phyloP scores from a whole-genome alignment of 2,888 invertebrate genomes.

The Patella caerulea region DNA sequence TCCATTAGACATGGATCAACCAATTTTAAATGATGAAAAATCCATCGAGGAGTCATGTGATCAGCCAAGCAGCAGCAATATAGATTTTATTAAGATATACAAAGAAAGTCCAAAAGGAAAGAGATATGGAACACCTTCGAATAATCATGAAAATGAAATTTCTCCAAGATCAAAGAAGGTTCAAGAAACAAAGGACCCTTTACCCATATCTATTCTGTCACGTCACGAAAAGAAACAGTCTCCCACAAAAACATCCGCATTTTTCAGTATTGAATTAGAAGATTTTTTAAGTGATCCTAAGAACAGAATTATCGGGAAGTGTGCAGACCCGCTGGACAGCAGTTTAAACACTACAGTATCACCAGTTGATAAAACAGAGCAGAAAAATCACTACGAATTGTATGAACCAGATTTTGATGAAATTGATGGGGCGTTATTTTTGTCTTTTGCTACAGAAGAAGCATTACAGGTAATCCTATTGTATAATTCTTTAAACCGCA shows the following conservation, averaged over 20 bases:
- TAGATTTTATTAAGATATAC: too few relatives aligned
- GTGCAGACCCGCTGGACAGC: background rate
- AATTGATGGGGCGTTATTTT: conserved; percentile 59
- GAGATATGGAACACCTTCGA: too few relatives aligned
- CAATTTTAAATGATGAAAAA: too few relatives aligned
- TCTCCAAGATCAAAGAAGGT: conserved; percentile 11
- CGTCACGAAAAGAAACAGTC: conserved; percentile 37
- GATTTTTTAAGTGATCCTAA: conserved; percentile 40
- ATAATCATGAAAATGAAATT: background rate
- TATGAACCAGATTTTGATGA: conserved; percentile 63
- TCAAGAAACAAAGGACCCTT: conserved; percentile 45
- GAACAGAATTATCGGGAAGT: conserved; percentile 1
- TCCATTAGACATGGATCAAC: too few relatives aligned
- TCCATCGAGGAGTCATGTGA: too few relatives aligned
- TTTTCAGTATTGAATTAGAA: conserved; percentile 52
- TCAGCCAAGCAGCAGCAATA: too few relatives aligned
- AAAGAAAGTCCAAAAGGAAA: too few relatives aligned
- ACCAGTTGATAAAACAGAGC: conserved; percentile 20
- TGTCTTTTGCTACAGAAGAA: conserved; percentile 58
- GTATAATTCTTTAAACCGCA: too few relatives aligned
- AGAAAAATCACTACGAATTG: conserved; percentile 20
- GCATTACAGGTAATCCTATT: conserved; percentile 35
- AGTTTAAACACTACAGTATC: conserved; percentile 16
- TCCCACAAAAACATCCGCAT: conserved; percentile 46
- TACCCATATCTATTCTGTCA: conserved; percentile 46